Evolutionary conservation across 2,113 vertebrate genomes (phyloP).

Genomic region (Petaurus breviceps): DNA sequence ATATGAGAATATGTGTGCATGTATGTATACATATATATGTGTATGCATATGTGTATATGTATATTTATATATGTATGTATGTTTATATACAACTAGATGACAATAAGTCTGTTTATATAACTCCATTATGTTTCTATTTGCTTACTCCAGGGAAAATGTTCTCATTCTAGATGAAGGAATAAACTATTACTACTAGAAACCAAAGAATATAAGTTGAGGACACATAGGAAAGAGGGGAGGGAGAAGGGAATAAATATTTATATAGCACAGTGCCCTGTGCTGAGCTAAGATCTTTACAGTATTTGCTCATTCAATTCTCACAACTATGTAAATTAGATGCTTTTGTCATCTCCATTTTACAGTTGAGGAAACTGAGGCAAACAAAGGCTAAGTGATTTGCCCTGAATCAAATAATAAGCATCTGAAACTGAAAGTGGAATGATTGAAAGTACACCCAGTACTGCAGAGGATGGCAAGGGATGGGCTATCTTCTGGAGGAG

Average conservation of each 20-base stretch:
- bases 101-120: not conserved
- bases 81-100: not conserved
- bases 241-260: too few species aligned
- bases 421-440: not conserved
- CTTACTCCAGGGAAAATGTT: too few species aligned
- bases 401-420: not conserved
- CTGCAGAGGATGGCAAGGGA: not conserved
- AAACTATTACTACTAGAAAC: not conserved
- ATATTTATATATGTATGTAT: not conserved
- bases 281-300: not conserved
- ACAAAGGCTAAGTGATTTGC: not conserved
- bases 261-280: not conserved
- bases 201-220: not conserved
- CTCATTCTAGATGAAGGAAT: not conserved
- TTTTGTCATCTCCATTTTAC: not conserved
- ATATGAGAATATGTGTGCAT: not conserved
- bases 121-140: not conserved
- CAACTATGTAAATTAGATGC: not conserved
- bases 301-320: not conserved
- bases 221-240: not conserved
- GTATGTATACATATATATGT: not conserved
- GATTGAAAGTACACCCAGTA: not conserved
- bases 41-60: not conserved
- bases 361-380: not conserved
- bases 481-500: not conserved